Base-by-base conservation (phyloP, 2,113 vertebrate genomes). In the Gila orcuttii region DNA sequence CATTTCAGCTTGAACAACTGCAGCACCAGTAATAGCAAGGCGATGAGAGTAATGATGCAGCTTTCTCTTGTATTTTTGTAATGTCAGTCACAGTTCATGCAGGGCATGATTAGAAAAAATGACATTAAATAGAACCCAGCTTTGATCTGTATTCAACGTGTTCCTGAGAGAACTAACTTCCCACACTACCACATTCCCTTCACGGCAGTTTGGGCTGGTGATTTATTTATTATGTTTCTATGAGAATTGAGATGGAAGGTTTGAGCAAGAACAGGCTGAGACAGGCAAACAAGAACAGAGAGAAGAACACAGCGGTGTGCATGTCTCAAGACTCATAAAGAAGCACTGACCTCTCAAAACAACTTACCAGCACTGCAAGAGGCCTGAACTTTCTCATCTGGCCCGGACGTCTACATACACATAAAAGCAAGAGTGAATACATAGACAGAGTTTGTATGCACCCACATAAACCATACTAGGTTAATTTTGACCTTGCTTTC, bases 301-400 rank as follows among this genome's bases (percentile, higher is more conserved):
- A 75, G 86, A 52, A 4, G 50, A 88, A 73, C 47, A 80, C 79
- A 79, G 88, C 73, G 69, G 84, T 84, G 36, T 84, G 86, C 88
- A 80, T 45, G 88, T 90, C 86, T 90, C 28, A 82, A 91, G 91
- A 89, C 89, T 90, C 89, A 90, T 55, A 92, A 91, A 89, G 83
- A 89, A 77, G 79, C 82, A 84, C 85, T 89, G 90, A 85, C 87
- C 55, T 73, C 62, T 68, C 45, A 17, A 47, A 57, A 45, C 76
- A 42, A 77, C 74, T 76, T 66, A n/a, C 39, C 79, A 80, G 6
- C n/a, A 33, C 85, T 88, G 15, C 0, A 42, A 87, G 82, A 64
- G 73, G 66, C 64, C 88, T 73, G 75, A 66, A 13, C 75, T 68
- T 73, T 19, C 33, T 69, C 33, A 69, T 39, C 33, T 21, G 8